These are phyloP conservation scores for Umimayanthus kanabou DNA, from an alignment of 92 coral and sea anemone genomes.

Conservation along the genomic window DNA sequence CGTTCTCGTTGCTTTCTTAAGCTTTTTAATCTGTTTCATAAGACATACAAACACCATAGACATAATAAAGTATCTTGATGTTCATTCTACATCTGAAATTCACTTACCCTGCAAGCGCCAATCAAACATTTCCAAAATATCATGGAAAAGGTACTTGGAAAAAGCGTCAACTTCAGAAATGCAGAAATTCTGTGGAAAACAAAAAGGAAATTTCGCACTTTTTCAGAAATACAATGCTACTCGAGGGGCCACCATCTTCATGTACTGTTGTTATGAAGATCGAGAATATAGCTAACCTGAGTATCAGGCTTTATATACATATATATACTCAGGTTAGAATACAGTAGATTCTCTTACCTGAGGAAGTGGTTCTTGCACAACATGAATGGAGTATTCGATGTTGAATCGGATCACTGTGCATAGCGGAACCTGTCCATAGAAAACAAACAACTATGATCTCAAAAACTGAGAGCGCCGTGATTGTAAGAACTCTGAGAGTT, in stretches of 20 bases:
- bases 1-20: too few species aligned
- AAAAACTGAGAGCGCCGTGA: neutral
- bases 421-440: constrained; percentile 63
- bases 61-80: neutral
- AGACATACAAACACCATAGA: neutral
- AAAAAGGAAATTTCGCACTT: neutral
- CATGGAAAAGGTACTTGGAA: constrained; percentile 75
- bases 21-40: neutral
- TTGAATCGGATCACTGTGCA: constrained; percentile 91
- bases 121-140: constrained; percentile 85
- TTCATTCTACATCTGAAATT: neutral
- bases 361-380: constrained; percentile 83
- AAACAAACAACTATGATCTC: neutral
- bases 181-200: constrained; percentile 77
- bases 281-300: neutral
- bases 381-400: constrained; percentile 82
- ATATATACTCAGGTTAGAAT: neutral
- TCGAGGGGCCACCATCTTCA: neutral
- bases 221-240: neutral
- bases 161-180: constrained; percentile 82
- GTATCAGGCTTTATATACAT: too few species aligned
- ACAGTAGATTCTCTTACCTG: constrained; percentile 55
- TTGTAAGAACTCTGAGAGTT: too few species aligned
- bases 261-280: too few species aligned
- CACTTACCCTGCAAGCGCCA: constrained; percentile 74